These are phyloP conservation scores for Bombus balteatus DNA, from an alignment of 1,140 invertebrate species.

Conservation along the genomic window DNA sequence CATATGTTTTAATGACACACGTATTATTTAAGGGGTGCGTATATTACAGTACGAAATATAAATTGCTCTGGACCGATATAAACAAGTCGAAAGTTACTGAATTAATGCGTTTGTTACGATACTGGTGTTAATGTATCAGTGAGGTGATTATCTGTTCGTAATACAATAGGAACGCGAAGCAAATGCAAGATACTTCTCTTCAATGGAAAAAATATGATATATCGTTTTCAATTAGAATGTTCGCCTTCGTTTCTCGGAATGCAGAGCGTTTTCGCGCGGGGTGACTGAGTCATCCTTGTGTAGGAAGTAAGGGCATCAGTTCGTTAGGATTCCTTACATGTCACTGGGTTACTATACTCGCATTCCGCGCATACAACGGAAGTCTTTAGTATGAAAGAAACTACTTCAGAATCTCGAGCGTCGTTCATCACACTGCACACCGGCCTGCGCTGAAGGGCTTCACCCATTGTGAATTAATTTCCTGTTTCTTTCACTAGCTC, in stretches of 20 bases:
- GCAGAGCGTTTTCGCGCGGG: slow-evolving; percentile 11
- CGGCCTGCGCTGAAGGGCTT: slow-evolving; percentile 26
- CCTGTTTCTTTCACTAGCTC: slow-evolving; percentile 10
- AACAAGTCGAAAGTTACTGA: no score
- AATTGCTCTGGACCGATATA: no score
- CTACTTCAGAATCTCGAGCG: slow-evolving; percentile 48
- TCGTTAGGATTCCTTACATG: slow-evolving; percentile 60
- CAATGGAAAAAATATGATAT: no score
- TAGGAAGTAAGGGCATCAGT: slow-evolving; percentile 48
- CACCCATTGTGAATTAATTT: slow-evolving; percentile 41
- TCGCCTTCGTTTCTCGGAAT: neutral
- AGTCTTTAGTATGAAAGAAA: slow-evolving; percentile 57
- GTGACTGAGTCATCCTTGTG: slow-evolving; percentile 35
- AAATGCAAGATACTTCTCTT: no score
- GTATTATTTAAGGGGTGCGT: no score
- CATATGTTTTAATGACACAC: accelerated
- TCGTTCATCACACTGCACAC: slow-evolving; percentile 25
- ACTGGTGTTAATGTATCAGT: no score
- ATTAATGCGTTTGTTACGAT: no score
- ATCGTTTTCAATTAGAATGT: neutral
- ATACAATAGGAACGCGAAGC: no score
- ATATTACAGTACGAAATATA: no score
- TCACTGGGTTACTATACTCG: slow-evolving; percentile 61
- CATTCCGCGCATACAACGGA: slow-evolving; percentile 58
- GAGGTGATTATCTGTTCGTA: no score